phyloP scores from a whole-genome alignment of 2,888 invertebrate species.

The Pogonocherus hispidulus region DNA sequence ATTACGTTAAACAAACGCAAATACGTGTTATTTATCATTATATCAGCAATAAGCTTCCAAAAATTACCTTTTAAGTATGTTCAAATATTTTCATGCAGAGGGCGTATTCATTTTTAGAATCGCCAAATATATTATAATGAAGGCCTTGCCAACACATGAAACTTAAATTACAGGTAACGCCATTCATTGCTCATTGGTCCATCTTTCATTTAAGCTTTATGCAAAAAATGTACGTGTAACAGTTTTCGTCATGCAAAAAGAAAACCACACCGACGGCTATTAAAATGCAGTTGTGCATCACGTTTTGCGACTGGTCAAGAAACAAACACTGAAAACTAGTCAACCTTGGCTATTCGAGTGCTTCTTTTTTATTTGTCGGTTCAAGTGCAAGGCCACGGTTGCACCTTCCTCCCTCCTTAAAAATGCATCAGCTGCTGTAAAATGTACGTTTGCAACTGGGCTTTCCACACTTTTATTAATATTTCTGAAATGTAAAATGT shows the following conservation, averaged over 20 bases:
- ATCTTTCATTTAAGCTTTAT: no score
- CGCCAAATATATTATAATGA: no score
- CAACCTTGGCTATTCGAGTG: conserved; percentile 47
- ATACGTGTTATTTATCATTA: no score
- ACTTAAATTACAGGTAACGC: no score
- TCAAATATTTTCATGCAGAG: no score
- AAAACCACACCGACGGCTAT: conserved; percentile 21
- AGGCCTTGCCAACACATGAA: no score
- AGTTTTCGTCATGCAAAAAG: conserved; percentile 19
- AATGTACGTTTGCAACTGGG: background rate
- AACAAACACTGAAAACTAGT: conserved; percentile 52
- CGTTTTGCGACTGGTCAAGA: conserved; percentile 50
- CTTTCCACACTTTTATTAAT: background rate
- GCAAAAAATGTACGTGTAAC: conserved; percentile 11
- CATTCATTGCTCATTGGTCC: no score
- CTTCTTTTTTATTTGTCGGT: conserved; percentile 49
- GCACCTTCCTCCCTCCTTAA: conserved; percentile 42
- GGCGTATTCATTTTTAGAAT: no score
- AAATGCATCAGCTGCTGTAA: conserved; percentile 26
- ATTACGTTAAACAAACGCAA: no score
- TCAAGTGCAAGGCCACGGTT: conserved; percentile 64
- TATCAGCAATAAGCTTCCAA: no score
- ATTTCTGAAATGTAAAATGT: background rate
- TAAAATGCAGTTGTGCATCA: conserved; percentile 40
- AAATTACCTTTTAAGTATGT: no score